Conservation (phyloP, 2,888 invertebrate genomes). For the Pandemis cinnamomeana region DNA sequence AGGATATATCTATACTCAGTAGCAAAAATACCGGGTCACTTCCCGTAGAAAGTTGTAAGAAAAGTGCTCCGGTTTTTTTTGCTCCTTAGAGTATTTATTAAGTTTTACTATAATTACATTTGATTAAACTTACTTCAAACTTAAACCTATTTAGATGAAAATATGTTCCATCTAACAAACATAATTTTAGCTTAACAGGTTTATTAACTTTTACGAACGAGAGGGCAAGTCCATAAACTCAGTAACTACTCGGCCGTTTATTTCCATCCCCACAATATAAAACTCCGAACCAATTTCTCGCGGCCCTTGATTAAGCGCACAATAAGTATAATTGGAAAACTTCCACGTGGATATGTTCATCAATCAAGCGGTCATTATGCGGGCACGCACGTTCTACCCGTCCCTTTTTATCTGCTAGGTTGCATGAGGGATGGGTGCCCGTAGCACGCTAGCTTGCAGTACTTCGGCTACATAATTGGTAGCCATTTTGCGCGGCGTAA, state of each 20-base stretch:
- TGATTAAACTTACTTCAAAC: too few relatives aligned
- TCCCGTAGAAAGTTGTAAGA: too few relatives aligned
- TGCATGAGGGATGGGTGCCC: not conserved
- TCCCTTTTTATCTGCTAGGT: not conserved
- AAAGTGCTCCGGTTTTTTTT: too few relatives aligned
- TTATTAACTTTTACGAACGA: not conserved
- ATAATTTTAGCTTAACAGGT: not conserved
- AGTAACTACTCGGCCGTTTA: constrained; percentile 50
- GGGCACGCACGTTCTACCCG: constrained; percentile 42
- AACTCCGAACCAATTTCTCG: constrained; percentile 20
- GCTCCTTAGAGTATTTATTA: too few relatives aligned
- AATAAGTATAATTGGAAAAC: constrained; percentile 46
- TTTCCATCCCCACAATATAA: constrained; percentile 47
- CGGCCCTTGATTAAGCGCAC: constrained; percentile 26
- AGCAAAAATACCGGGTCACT: too few relatives aligned
- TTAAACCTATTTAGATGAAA: too few relatives aligned
- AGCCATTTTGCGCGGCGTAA: constrained; percentile 21
- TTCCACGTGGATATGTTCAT: constrained; percentile 58
- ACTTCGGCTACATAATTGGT: constrained; percentile 27
- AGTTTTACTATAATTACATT: too few relatives aligned
- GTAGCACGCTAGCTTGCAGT: constrained; percentile 5
- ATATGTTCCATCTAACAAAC: not conserved
- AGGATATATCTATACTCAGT: too few relatives aligned
- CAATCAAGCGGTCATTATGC: constrained; percentile 69
- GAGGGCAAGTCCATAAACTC: constrained; percentile 3